Base-by-base conservation (phyloP, 2,113 vertebrate species). In the Himantopus leucocephalus region DNA sequence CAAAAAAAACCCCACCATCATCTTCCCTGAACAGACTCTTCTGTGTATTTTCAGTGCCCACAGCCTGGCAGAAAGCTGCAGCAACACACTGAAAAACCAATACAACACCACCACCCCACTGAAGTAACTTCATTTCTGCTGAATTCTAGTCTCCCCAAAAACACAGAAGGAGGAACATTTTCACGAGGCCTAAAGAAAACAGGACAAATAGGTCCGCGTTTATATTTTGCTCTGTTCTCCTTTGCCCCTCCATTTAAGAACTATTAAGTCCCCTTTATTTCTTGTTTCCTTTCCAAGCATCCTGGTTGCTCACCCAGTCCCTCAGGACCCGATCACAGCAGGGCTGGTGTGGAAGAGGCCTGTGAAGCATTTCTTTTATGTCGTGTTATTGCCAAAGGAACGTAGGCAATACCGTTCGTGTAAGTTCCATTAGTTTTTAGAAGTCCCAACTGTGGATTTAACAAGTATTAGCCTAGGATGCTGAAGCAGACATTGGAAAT, bases 321-420 rank as follows among this genome's bases (percentile, higher is more conserved):
- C 35, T 34, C 55, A 50, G 35, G 74, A 37, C 62, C 22, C 10
- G 3, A 35, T 17, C 26, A 20, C n/a, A 34, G 39, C 9, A 21
- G n/a, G 13, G 37, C 77, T 64, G 37, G 27, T 27, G 30, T 8
- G 21, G 32, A 34, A 56, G 18, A 76, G 11, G 8, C 23, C 17
- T 12, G 10, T 9, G 39, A 58, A 50, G 34, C 45, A 14, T 50
- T 53, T 32, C 20, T 47, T 79, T 26, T 26, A 23, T 17, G 15
- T 8, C 39, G 12, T 3, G 7, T 32, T 88, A n/a, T 32, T 2
- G 1, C 41, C 41, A 58, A 35, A 41, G 20, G 26, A 71, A 60
- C 3, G 3, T 2, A 32, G 32, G 17, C 63, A 50, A 18, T 29
- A 29, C 48, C 9, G 8, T 50, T 39, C 1, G 0, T 29, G 19